Evolutionary conservation across 2,797 vertebrate species (phyloP).

Genomic region (Sphaeramia orbicularis): DNA sequence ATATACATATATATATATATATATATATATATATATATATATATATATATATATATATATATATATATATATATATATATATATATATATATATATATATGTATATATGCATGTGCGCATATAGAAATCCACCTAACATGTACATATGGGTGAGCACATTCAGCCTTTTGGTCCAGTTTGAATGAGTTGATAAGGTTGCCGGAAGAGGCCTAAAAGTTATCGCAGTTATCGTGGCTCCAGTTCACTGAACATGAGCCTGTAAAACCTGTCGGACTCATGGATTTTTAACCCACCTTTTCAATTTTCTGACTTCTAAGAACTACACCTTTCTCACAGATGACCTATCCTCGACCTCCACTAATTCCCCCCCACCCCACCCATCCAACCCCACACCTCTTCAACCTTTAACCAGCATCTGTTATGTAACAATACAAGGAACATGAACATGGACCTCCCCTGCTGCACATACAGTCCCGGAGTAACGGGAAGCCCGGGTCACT

Average conservation of each 20-base stretch:
- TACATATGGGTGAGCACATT: too few species aligned
- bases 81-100: too few species aligned
- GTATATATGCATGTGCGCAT: too few species aligned
- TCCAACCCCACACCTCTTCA: constrained; percentile 9
- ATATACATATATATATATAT: too few species aligned
- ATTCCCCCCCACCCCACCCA: not conserved
- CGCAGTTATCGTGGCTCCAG: not conserved
- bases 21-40: too few species aligned
- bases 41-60: too few species aligned
- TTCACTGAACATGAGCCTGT: not conserved
- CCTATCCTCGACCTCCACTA: constrained; percentile 34
- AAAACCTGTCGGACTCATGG: not conserved
- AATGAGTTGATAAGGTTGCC: constrained; percentile 5
- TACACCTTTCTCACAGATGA: not conserved
- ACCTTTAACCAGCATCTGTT: constrained; percentile 38
- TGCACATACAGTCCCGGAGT: constrained; percentile 37
- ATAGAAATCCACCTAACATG: too few species aligned
- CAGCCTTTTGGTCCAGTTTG: not conserved
- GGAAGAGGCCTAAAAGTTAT: not conserved
- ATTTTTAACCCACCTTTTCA: constrained; percentile 2
- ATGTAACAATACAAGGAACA: constrained; percentile 54
- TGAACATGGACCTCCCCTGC: constrained; percentile 12
- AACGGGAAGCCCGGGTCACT: constrained; percentile 53
- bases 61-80: too few species aligned
- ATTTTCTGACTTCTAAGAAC: constrained; percentile 1